A percentile compares a stretch with the other conserved stretches of the same genome.
These are phyloP conservation scores for Hemithea aestivaria DNA, from an alignment of 2,888 invertebrate genomes.

Conservation along the genomic window DNA sequence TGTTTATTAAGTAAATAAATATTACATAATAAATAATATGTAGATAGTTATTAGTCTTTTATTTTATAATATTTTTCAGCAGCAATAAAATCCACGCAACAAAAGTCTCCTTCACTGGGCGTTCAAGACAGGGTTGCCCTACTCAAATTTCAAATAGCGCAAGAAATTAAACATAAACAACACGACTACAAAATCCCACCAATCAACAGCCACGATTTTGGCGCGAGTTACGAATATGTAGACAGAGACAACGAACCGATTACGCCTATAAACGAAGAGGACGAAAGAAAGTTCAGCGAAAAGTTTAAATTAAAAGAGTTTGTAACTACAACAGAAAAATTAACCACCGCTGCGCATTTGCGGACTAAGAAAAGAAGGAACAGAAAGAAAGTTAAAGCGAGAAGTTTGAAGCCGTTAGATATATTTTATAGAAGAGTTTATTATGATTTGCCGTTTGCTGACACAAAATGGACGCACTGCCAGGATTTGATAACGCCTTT, in stretches of 20 bases:
- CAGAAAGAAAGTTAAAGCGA: background rate
- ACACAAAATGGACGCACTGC: conserved; percentile 36
- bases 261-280: conserved; percentile 31
- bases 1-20: too few species aligned
- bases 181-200: background rate
- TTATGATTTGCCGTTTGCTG: conserved; percentile 15
- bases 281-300: conserved; percentile 26
- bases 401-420: conserved; percentile 12
- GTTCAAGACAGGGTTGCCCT: conserved; percentile 23
- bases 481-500: conserved; percentile 41
- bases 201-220: background rate
- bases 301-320: conserved; percentile 25
- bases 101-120: background rate
- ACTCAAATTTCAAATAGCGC: conserved; percentile 24
- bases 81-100: conserved; percentile 6
- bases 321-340: conserved; percentile 8
- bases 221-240: conserved; percentile 24
- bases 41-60: too few species aligned
- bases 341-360: background rate
- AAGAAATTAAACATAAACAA: conserved; percentile 17
- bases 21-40: too few species aligned
- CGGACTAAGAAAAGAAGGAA: conserved; percentile 1
- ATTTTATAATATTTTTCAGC: too few species aligned
- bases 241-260: conserved; percentile 18
- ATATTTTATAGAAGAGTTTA: conserved; percentile 31